These are phyloP conservation scores for Tricholaema leucomelas DNA, from an alignment of 2,113 vertebrate genomes.

Conservation along the genomic window DNA sequence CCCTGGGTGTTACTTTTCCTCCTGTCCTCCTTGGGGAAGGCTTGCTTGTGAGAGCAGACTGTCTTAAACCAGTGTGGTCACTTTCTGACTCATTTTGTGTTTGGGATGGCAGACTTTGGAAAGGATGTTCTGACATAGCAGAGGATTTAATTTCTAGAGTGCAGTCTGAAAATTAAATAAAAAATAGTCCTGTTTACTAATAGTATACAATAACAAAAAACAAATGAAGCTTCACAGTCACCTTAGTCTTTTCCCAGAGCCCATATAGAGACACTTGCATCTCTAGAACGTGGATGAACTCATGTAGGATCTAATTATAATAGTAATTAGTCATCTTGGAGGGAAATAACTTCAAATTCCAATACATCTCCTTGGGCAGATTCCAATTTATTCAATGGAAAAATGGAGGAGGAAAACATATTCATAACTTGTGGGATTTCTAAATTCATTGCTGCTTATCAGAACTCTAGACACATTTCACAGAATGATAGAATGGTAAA, in stretches of 20 bases:
- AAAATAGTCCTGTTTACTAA: not conserved
- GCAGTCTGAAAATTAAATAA: not conserved
- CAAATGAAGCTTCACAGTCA: not conserved
- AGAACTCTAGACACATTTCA: not conserved
- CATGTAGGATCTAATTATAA: not conserved
- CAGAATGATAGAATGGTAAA: no score
- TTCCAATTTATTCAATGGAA: not conserved
- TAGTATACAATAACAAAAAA: not conserved
- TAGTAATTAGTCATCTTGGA: not conserved
- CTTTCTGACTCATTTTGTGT: not conserved
- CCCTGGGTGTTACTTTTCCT: no score
- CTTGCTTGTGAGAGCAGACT: no score
- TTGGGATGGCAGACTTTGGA: not conserved
- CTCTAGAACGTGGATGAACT: not conserved
- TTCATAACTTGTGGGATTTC: not conserved
- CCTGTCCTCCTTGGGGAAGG: no score
- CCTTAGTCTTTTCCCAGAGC: not conserved
- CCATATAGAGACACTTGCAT: not conserved
- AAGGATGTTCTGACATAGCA: not conserved
- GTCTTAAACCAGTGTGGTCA: not conserved
- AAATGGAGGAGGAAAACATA: not conserved
- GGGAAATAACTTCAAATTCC: not conserved
- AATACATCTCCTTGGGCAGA: not conserved
- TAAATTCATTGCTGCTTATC: not conserved
- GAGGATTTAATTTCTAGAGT: not conserved